Conservation (phyloP, 2,888 invertebrate species). For the Drosophila niveifrons region DNA sequence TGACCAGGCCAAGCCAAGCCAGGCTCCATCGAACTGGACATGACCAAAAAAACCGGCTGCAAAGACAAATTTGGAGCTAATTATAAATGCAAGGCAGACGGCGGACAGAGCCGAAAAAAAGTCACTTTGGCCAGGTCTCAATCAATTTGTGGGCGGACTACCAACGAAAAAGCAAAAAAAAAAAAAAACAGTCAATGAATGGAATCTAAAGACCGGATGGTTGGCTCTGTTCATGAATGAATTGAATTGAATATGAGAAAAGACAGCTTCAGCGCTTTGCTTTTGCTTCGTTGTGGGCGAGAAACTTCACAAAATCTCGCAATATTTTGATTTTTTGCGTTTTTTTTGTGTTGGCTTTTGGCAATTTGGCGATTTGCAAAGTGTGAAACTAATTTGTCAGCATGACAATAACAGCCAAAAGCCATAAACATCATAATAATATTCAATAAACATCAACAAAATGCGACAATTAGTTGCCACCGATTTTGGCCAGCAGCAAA, state of each 20-base stretch:
- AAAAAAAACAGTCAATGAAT: constrained; percentile 8
- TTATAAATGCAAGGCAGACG: constrained; percentile 67
- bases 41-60: constrained; percentile 65
- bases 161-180: constrained; percentile 18
- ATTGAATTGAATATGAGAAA: constrained; percentile 17
- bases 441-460: constrained; percentile 78
- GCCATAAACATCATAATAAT: constrained; percentile 78
- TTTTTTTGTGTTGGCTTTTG: constrained; percentile 13
- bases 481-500: constrained; percentile 49
- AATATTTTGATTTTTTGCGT: background rate
- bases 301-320: constrained; percentile 4
- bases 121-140: constrained; percentile 27
- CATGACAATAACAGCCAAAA: constrained; percentile 76
- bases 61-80: constrained; percentile 77
- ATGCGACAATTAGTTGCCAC: constrained; percentile 71
- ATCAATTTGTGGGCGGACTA: constrained; percentile 53
- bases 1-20: constrained; percentile 27
- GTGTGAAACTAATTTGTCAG: constrained; percentile 81
- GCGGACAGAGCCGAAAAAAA: constrained; percentile 59
- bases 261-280: background rate
- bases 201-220: constrained; percentile 34
- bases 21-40: constrained; percentile 52
- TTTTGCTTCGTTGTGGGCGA: constrained; percentile 41
- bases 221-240: constrained; percentile 63
- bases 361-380: constrained; percentile 60